These are phyloP conservation scores for Trachelus troglodyta DNA, from an alignment of 2,888 invertebrate species.

Conservation along the genomic window DNA sequence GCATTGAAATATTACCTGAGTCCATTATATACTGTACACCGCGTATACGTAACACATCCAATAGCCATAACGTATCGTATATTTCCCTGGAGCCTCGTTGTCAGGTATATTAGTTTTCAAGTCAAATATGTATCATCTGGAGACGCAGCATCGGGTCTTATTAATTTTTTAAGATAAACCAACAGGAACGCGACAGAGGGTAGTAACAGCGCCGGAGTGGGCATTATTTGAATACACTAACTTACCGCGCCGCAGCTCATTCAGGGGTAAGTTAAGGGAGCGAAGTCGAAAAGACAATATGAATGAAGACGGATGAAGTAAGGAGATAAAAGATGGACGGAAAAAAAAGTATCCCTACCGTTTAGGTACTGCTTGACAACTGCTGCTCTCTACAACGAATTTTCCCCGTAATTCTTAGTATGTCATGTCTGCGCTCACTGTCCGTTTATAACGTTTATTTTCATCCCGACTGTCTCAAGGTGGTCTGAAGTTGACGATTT, in stretches of 20 bases:
- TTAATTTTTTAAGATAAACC: neutral
- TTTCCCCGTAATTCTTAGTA: neutral
- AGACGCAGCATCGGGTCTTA: neutral
- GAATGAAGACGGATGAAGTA: neutral
- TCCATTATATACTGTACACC: neutral
- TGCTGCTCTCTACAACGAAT: neutral
- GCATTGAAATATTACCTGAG: neutral
- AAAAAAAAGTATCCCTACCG: neutral
- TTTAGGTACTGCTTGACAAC: neutral
- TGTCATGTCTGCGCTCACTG: neutral
- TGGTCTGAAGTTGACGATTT: neutral
- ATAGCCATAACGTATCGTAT: neutral
- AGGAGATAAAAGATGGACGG: neutral
- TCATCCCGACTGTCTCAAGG: neutral
- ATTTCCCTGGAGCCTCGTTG: conserved; percentile 2
- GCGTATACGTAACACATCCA: neutral
- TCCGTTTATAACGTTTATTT: neutral
- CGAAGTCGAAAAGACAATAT: neutral
- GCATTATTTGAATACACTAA: neutral
- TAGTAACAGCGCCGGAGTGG: neutral
- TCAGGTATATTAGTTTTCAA: neutral
- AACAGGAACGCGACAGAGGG: neutral
- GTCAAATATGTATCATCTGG: neutral
- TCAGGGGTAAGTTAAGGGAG: neutral
- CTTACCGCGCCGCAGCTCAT: neutral